Evolutionary conservation across 1,140 invertebrate species (phyloP).

Genomic region (Lucilia cuprina): DNA sequence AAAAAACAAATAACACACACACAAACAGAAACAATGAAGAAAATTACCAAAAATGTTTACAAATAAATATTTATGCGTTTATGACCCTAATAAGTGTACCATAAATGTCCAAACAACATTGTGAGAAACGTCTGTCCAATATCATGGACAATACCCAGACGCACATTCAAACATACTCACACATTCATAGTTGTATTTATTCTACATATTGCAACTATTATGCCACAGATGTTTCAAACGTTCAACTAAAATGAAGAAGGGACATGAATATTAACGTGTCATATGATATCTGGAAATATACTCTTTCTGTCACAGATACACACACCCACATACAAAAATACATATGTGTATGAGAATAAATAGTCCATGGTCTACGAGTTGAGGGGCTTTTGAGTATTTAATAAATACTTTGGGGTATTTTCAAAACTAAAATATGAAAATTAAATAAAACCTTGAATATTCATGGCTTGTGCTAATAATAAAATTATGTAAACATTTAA

Average conservation of each 20-base stretch:
- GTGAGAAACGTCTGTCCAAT: neutral
- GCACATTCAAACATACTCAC: neutral
- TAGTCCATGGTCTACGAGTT: neutral
- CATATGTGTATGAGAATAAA: neutral
- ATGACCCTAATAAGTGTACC: constrained; percentile 30
- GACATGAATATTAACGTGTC: constrained; percentile 32
- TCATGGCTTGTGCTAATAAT: neutral
- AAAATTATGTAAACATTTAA: too few species aligned
- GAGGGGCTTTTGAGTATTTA: constrained; percentile 6
- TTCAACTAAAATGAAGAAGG: constrained; percentile 24
- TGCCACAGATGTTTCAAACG: constrained; percentile 29
- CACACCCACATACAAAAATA: too few species aligned
- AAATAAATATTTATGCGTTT: constrained; percentile 35
- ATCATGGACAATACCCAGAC: neutral
- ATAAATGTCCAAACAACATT: constrained; percentile 30
- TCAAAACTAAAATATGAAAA: neutral
- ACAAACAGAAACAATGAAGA: neutral
- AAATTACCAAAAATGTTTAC: constrained; percentile 28
- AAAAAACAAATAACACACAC: neutral
- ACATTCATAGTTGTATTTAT: neutral
- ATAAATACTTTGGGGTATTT: constrained; percentile 28
- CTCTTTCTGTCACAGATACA: too few species aligned
- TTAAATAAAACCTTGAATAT: constrained; percentile 14
- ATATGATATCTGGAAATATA: neutral
- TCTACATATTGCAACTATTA: constrained; percentile 18